Percentiles rank a stretch among this genome's conserved stretches.
phyloP scores from a whole-genome alignment of 2,797 vertebrate species.

The Kryptopterus vitreolus region DNA sequence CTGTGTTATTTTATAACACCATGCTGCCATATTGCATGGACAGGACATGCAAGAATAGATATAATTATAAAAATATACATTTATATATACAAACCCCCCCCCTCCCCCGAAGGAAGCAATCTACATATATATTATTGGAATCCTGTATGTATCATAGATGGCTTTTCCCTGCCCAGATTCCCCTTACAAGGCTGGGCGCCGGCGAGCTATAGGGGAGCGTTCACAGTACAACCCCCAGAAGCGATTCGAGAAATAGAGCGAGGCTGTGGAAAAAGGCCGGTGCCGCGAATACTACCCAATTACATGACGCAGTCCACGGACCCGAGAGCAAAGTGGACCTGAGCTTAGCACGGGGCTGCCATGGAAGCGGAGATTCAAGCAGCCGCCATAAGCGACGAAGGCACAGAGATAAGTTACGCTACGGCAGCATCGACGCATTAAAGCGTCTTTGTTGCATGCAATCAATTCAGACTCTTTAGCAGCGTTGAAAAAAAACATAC shows the following conservation, averaged over 20 bases:
- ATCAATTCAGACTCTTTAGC: neutral
- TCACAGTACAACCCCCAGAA: neutral
- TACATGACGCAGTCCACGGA: neutral
- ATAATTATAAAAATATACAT: too few relatives aligned
- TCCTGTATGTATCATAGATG: neutral
- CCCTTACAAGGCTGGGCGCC: too few relatives aligned
- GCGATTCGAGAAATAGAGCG: neutral
- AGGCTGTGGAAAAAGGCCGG: neutral
- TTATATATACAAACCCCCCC: too few relatives aligned
- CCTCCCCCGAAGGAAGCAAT: neutral
- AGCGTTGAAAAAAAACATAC: neutral
- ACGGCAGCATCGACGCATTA: neutral
- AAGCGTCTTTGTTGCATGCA: neutral
- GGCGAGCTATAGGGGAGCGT: too few relatives aligned
- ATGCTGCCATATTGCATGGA: neutral
- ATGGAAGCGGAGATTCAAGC: constrained; percentile 17
- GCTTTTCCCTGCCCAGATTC: neutral
- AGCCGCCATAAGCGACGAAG: constrained; percentile 42
- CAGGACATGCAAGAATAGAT: neutral
- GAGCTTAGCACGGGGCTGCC: neutral
- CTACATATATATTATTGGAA: neutral
- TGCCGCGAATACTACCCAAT: neutral
- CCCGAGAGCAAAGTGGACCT: neutral
- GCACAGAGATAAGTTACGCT: constrained; percentile 36
- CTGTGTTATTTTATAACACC: constrained; percentile 32